These are phyloP conservation scores for Lucilia sericata DNA, from an alignment of 1,140 invertebrate genomes.

Conservation along the genomic window DNA sequence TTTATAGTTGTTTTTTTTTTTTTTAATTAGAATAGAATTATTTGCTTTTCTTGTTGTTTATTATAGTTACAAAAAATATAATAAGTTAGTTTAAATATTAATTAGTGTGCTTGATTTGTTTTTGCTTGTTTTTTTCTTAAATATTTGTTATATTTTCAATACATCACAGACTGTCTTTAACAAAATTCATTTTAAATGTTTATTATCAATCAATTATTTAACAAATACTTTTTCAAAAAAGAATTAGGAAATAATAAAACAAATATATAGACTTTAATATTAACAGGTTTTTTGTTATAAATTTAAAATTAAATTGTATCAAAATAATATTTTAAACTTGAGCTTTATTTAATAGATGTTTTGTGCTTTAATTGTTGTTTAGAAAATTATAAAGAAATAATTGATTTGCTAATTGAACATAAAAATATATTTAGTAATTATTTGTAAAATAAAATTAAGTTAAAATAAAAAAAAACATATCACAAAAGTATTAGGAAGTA, in stretches of 20 bases:
- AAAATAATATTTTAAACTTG: neutral
- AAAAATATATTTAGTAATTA: neutral
- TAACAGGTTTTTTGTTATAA: neutral
- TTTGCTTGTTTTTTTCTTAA: neutral
- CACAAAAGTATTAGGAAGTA: slow-evolving; percentile 40
- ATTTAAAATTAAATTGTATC: neutral
- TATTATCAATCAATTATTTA: slow-evolving; percentile 38
- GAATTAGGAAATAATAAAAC: neutral
- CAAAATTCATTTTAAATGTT: slow-evolving; percentile 43
- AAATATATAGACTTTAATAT: neutral
- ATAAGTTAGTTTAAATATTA: slow-evolving; percentile 1
- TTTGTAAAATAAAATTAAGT: slow-evolving; percentile 10
- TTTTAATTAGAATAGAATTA: too few relatives aligned
- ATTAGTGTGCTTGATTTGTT: slow-evolving; percentile 27
- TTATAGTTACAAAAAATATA: slow-evolving; percentile 14
- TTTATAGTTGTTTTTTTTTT: too few relatives aligned
- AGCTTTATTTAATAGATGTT: neutral
- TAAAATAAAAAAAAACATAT: slow-evolving; percentile 34
- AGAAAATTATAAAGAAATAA: neutral
- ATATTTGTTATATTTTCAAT: slow-evolving; percentile 33
- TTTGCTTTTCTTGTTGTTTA: neutral
- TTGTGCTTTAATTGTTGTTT: neutral
- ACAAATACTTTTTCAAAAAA: slow-evolving; percentile 10
- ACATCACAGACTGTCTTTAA: slow-evolving; percentile 42
- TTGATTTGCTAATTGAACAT: neutral